A percentile compares a stretch with the other conserved stretches of the same genome.
Conservation (phyloP, 2,113 vertebrate genomes). For the Falco punctatus region DNA sequence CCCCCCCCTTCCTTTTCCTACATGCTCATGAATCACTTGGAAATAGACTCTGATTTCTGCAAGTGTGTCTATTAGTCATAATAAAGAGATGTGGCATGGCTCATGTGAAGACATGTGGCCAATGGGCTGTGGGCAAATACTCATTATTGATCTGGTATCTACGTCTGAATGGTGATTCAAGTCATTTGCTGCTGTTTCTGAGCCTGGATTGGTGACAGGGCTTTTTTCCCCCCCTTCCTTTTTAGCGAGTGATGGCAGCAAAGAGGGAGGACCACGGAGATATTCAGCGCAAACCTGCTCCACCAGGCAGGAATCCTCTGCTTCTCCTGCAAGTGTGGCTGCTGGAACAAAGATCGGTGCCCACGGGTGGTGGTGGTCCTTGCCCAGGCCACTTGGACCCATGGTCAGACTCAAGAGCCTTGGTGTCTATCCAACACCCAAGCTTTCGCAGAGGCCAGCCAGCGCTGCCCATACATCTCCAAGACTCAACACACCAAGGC, state of each 20-base stretch:
- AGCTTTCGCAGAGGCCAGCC: fast-evolving
- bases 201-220: fast-evolving
- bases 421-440: background rate
- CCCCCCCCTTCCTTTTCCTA: background rate
- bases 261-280: background rate
- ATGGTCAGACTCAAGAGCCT: fast-evolving
- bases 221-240: background rate
- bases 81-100: background rate
- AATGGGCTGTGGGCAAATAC: background rate
- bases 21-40: constrained; percentile 20
- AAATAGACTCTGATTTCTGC: constrained; percentile 54
- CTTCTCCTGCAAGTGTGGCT: background rate
- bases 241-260: background rate
- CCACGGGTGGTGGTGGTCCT: fast-evolving
- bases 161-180: background rate
- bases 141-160: background rate
- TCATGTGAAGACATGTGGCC: background rate
- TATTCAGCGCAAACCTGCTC: fast-evolving
- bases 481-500: background rate
- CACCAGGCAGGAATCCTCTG: background rate
- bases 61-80: constrained; percentile 49
- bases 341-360: fast-evolving
- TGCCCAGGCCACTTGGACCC: fast-evolving
- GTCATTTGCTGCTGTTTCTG: background rate
- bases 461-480: background rate